Conservation (phyloP, 2,797 vertebrate genomes). For the Pantherophis vulpinus region DNA sequence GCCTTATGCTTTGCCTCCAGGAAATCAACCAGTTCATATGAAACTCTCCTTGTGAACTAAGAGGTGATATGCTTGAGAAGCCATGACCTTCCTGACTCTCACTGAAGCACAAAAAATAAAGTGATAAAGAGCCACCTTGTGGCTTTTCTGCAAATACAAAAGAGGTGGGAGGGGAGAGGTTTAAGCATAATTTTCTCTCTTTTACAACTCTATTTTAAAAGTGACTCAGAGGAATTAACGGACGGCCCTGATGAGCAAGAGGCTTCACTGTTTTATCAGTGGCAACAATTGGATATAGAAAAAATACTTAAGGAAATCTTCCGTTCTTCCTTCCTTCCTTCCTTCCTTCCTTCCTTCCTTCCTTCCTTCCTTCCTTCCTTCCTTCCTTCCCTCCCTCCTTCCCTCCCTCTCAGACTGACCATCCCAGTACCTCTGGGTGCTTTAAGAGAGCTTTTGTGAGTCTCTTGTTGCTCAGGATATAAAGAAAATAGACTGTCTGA, state of each 20-base stretch:
- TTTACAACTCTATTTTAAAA: background rate
- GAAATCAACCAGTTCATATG: background rate
- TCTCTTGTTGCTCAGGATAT: background rate
- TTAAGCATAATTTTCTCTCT: background rate
- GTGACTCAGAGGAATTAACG: background rate
- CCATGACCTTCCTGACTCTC: background rate
- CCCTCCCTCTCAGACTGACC: background rate
- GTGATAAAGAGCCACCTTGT: constrained; percentile 18
- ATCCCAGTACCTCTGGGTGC: background rate
- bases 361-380: background rate
- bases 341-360: background rate
- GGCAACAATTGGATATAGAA: background rate
- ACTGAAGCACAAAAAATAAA: background rate
- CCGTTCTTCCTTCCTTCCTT: too few species aligned
- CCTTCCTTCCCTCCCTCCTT: background rate
- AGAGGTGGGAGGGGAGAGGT: background rate
- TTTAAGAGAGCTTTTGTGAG: background rate
- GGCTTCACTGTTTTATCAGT: background rate
- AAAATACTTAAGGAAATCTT: background rate
- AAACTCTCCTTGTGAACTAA: background rate
- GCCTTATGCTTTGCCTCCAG: background rate
- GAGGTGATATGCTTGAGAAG: background rate
- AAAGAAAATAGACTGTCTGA: background rate
- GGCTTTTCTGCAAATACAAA: constrained; percentile 6
- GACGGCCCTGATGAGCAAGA: background rate